Evolutionary conservation across 2,888 invertebrate species (phyloP), one percentile per base, ranked within the genome.

Genomic region (Cylindroiulus punctatus): DNA sequence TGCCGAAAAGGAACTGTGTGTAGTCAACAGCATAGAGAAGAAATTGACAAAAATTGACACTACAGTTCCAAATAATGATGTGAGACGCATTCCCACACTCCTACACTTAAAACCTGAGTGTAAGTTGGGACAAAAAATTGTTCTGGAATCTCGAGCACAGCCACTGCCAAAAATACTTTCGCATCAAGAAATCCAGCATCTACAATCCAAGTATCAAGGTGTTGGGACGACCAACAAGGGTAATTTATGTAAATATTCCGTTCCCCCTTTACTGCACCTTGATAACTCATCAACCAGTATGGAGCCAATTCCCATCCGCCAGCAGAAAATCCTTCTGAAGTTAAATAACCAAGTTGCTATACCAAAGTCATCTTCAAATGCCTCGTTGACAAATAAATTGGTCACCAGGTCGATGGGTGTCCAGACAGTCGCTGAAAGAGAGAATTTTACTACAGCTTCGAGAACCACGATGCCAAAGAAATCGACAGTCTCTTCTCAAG

Each of bases 1-100:
- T 32, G 81, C 81, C 7, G 81, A 81, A n/a, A 81, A 81, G 17
- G 81, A 81, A 36, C 36, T 81, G 19, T 81, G 81, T 81, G 30
- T 17, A 8, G 10, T 52, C 17, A 17, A 17, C 17, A 52, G 47
- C 2, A 17, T 17, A 17, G 14, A 52, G 17, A 8, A 52, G 17
- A 52, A n/a, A n/a, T n/a, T n/a, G n/a, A n/a, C n/a, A n/a, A n/a
- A 52, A 12, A 17, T 52, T 17, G 47, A 8, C 10, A 12, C 47
- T 17, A 17, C 17, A 52, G 17, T 17, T 17, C 47, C 17, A 3
- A 17, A 52, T 52, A 52, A 17, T 17, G 17, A 17, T 17, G 10
- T 7, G 47, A 8, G 12, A 17, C 47, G 17, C 7, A 17, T 52
- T 52, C 47, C 47, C 17, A 17, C 47, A 17, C 47, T 52, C 3